Conservation (phyloP, 2,113 vertebrate species). For the Chloropsis hardwickii region DNA sequence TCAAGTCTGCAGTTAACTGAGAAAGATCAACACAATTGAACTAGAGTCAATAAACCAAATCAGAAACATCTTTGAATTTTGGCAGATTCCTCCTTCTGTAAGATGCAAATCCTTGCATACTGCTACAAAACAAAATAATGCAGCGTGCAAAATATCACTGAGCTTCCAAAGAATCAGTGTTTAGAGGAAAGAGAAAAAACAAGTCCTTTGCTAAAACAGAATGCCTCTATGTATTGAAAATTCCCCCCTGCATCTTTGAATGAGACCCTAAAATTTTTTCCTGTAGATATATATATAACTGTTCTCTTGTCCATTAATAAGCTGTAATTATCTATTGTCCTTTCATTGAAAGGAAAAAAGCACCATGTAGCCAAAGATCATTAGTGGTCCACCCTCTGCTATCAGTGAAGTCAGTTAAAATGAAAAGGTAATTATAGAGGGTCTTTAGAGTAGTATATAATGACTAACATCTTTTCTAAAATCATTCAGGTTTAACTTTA, state of each 20-base stretch:
- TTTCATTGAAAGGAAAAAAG: conserved; percentile 27
- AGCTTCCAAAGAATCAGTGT: neutral
- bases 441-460: neutral
- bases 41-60: neutral
- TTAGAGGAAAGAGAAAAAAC: neutral
- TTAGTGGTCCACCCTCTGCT: conserved; percentile 20
- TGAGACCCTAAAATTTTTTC: neutral
- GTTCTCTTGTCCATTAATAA: conserved; percentile 18
- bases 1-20: neutral
- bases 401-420: conserved; percentile 37
- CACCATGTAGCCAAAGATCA: conserved; percentile 42
- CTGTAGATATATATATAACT: neutral
- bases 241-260: neutral
- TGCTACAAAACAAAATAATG: neutral
- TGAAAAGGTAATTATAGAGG: conserved; percentile 45
- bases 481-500: neutral
- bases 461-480: neutral
- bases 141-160: neutral
- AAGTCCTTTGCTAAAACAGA: neutral
- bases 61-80: neutral
- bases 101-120: neutral
- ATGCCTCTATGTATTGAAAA: neutral
- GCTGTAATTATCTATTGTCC: conserved; percentile 50
- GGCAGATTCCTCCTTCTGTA: neutral
- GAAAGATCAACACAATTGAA: neutral